Base-by-base conservation (phyloP, 2,888 invertebrate species). In the Microplitis manilae region DNA sequence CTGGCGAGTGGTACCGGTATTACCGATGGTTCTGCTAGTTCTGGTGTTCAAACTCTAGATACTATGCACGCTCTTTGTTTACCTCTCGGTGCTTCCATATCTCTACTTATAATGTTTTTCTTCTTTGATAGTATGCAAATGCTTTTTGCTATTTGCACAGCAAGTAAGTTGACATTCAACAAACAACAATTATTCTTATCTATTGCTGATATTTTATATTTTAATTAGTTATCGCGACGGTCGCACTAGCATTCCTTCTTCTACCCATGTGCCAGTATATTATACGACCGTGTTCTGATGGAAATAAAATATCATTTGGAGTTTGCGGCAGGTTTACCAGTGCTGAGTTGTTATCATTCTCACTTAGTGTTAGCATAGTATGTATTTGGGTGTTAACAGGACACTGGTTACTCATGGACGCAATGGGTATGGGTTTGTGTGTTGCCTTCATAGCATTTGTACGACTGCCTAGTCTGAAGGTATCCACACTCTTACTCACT, bases 71-170 rank as follows among this genome's bases (percentile, higher is more conserved):
- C 98, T 85, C 93, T 98, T 87, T 98, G 98, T 92, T 93, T 98
- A 90, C 98, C 98, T 77, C 92, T 97, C 81, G 98, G 98, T 87
- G 98, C 98, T 85, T 98, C 98, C 81, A 95, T 98, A 85, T 98
- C 98, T 79, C 93, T 98, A 81, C 94, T 98, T 80, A 94, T 98
- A 87, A 98, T 98, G 98, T 98, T 98, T 91, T 98, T 98, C 93
- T 98, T 98, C 92, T 98, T 98, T 89, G 98, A 98, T 91, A 98
- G 98, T 77, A 97, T 98, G 96, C 98, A 98, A 92, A 96, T 96
- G 93, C 94, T 95, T 85, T 98, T 95, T 92, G 98, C 96, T 82
- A 97, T 98, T 86, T 98, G 98, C 90, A 98, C 98, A 86, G 98
- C 98, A 88, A 97, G 98, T 98, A 91, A 94, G 95, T 93, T 73